phyloP scores from a whole-genome alignment of 2,797 vertebrate genomes.

The Echiichthys vipera region DNA sequence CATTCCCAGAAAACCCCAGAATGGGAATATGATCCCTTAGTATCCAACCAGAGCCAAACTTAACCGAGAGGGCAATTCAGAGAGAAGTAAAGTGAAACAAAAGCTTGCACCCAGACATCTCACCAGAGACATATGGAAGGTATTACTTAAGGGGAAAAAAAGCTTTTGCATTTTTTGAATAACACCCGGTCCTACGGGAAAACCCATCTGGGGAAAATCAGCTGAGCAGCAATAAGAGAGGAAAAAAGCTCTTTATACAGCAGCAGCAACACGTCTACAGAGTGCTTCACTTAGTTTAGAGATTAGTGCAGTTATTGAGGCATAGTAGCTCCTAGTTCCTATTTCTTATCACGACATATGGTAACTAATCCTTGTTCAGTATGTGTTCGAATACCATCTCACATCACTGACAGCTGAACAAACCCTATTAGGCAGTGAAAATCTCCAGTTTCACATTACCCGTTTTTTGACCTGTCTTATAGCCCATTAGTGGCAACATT shows the following conservation, averaged over 20 bases:
- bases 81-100: slow-evolving; percentile 60
- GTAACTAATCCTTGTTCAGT: slow-evolving; percentile 10
- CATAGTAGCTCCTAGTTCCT: slow-evolving; percentile 6
- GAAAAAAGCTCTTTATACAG: slow-evolving; percentile 34
- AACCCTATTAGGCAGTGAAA: slow-evolving; percentile 11
- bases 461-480: not conserved
- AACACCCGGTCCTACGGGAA: slow-evolving; percentile 56
- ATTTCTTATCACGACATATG: slow-evolving; percentile 12
- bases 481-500: not conserved
- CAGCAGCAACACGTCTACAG: slow-evolving; percentile 14
- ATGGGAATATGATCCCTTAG: slow-evolving; percentile 71
- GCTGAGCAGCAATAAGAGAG: slow-evolving; percentile 47
- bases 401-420: slow-evolving; percentile 34
- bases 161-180: slow-evolving; percentile 68
- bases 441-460: slow-evolving; percentile 5
- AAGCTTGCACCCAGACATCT: slow-evolving; percentile 58
- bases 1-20: slow-evolving; percentile 74
- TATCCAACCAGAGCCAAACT: slow-evolving; percentile 69
- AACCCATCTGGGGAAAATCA: slow-evolving; percentile 52
- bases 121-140: slow-evolving; percentile 78
- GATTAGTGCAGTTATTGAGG: slow-evolving; percentile 17
- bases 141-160: slow-evolving; percentile 75
- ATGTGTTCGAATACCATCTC: not conserved
- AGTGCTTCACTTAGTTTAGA: slow-evolving; percentile 14
- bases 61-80: slow-evolving; percentile 66